Conservation (phyloP, 1,140 invertebrate species). For the Drosophila nikananu region DNA sequence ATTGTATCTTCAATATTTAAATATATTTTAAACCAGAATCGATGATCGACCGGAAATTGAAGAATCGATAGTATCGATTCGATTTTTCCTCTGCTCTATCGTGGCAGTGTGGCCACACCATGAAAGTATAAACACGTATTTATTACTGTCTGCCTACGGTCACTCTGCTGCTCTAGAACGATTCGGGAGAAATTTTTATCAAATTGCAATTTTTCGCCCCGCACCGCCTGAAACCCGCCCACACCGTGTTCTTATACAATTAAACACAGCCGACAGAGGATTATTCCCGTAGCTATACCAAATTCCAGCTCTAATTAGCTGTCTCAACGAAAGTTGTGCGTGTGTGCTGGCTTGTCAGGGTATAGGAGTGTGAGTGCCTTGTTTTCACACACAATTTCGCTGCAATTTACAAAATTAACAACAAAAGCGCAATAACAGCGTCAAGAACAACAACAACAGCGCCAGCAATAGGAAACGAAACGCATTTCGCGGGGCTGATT, state of each 20-base stretch:
- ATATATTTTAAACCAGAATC: background rate
- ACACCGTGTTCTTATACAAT: constrained; percentile 3
- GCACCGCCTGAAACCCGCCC: constrained; percentile 10
- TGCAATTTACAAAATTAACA: constrained; percentile 56
- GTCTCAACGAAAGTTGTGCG: constrained; percentile 19
- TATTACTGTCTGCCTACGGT: background rate
- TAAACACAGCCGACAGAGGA: constrained; percentile 15
- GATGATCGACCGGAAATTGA: background rate
- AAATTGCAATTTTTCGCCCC: constrained; percentile 46
- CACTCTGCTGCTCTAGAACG: constrained; percentile 40
- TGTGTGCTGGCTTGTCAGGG: constrained; percentile 14
- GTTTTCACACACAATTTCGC: constrained; percentile 56
- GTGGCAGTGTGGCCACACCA: background rate
- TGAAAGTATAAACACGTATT: background rate
- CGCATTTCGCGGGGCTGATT: constrained; percentile 44
- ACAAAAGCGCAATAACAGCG: constrained; percentile 41
- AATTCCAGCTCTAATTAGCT: constrained; percentile 19
- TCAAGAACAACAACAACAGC: constrained; percentile 31
- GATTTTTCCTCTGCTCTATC: background rate
- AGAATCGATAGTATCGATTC: background rate
- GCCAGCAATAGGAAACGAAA: constrained; percentile 38
- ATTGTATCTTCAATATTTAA: background rate
- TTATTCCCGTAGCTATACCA: background rate
- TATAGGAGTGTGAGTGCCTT: constrained; percentile 47
- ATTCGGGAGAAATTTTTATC: constrained; percentile 62